Evolutionary conservation across 2,113 vertebrate species (phyloP), one percentile per base, ranked within the genome.

Genomic region (Anolis sagrei): DNA sequence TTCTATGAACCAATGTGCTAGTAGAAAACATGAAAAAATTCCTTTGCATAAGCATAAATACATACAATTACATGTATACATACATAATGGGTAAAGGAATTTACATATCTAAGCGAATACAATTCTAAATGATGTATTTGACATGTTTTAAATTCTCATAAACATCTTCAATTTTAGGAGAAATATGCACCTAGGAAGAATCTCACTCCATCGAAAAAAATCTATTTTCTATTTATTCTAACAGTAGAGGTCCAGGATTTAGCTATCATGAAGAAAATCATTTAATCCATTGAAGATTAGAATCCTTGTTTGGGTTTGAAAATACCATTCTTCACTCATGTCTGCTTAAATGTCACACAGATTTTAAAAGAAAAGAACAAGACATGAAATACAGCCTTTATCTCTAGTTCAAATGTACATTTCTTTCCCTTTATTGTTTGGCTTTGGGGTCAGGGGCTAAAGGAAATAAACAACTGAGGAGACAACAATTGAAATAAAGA

Each of bases 391-490:
- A 69, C 25, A 19, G 62, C 54, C 77, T 64, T 86, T 74, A 18
- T 74, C 23, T 72, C 21, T 19, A 64, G 62, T 29, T 73, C 51
- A 74, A 79, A 86, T 27, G n/a, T 34, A 39, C 39, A 62, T 79
- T 79, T 72, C 19, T 66, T 27, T 29, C 54, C 68, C 51, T 86
- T 86, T 74, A 74, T 80, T 80, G 36, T 64, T 72, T 9, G 19
- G 32, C 34, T 79, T 7, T 13, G 23, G n/a, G 77, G 76, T 86
- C 84, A 86, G 58, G 74, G 77, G 84, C 58, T 79, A 86, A 86
- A 86, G 54, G 69, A 80, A 80, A 86, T 86, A 74, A 80, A 86
- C 84, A 80, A 80, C 64, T 5, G 29, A 34, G 77, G 62, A 74
- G 77, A 66, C 68, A 61, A 80, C 69, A 80, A 64, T 80, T 80